Conservation (phyloP, 2,797 vertebrate genomes). For the Netta rufina region DNA sequence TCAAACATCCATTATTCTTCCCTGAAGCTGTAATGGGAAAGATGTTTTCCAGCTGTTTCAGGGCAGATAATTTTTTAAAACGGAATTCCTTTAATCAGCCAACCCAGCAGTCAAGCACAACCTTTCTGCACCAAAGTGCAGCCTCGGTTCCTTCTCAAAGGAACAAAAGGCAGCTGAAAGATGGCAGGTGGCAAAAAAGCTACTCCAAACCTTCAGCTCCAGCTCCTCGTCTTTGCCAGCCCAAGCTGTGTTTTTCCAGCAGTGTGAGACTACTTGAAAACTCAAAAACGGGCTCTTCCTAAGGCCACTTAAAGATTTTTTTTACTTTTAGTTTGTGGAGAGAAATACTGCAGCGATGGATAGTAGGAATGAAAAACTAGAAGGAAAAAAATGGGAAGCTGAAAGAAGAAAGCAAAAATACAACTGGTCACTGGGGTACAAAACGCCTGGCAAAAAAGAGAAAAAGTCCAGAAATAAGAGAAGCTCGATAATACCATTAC, state of each 20-base stretch:
- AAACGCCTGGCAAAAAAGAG: background rate
- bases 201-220: background rate
- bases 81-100: accelerated
- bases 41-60: conserved; percentile 41
- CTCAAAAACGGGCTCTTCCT: background rate
- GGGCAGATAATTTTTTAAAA: background rate
- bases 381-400: background rate
- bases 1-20: background rate
- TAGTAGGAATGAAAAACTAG: background rate
- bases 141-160: background rate
- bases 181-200: background rate
- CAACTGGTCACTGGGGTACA: background rate
- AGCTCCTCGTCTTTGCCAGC: background rate
- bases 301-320: background rate
- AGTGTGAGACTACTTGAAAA: background rate
- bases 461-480: background rate
- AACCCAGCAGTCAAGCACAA: background rate
- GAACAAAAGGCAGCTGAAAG: background rate
- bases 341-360: background rate
- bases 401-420: background rate
- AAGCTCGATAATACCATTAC: background rate
- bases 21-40: background rate
- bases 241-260: background rate
- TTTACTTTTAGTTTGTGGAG: background rate
- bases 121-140: background rate